A percentile compares a stretch with the other conserved stretches of the same genome.
These are phyloP conservation scores for Smithornis capensis DNA, from an alignment of 2,113 vertebrate species.

Conservation along the genomic window DNA sequence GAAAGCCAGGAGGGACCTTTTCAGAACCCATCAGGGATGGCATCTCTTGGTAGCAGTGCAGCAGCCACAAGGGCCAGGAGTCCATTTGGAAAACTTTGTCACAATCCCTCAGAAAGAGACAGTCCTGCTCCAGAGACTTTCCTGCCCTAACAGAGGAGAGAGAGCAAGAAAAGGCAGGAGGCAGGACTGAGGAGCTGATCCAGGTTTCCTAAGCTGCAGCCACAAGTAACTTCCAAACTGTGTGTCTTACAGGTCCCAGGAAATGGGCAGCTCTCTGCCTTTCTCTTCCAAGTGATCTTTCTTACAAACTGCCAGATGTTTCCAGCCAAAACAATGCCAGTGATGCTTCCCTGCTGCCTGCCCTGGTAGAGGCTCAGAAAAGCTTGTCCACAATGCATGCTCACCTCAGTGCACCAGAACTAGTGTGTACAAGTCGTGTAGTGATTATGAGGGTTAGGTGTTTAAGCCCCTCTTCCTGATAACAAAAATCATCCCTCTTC, in stretches of 20 bases:
- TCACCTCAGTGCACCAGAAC: not conserved
- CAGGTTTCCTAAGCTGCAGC: not conserved
- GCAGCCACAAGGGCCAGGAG: not conserved
- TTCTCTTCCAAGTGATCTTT: not conserved
- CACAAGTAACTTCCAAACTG: not conserved
- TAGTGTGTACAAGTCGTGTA: accelerated
- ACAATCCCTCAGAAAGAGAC: not conserved
- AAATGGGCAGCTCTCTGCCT: not conserved
- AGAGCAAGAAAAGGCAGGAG: not conserved
- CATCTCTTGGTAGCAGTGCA: not conserved
- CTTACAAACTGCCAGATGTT: not conserved
- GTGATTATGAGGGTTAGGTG: not conserved
- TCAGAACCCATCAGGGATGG: accelerated
- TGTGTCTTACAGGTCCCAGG: not conserved
- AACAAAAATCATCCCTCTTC: not conserved
- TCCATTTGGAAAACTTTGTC: not conserved
- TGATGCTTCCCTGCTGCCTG: not conserved
- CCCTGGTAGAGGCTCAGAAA: not conserved
- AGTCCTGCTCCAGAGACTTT: not conserved
- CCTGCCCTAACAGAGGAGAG: accelerated
- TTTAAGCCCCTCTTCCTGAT: not conserved
- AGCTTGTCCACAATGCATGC: accelerated
- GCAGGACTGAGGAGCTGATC: not conserved
- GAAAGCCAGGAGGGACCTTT: not conserved
- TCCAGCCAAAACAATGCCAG: not conserved